These are phyloP conservation scores for Oreochromis tanganicae DNA, from an alignment of 2,113 vertebrate species.

Conservation along the genomic window DNA sequence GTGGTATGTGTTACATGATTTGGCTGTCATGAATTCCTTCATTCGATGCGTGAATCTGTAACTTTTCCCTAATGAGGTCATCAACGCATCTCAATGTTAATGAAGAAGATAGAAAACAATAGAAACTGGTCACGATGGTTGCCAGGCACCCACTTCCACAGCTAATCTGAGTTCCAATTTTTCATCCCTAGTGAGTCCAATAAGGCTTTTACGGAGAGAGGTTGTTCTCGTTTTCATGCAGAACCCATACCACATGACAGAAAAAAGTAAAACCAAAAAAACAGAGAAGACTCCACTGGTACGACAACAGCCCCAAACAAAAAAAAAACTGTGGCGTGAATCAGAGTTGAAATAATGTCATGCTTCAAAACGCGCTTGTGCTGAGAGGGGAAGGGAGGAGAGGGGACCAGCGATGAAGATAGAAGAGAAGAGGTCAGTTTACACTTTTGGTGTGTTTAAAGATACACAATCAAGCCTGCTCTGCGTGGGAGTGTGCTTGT, in stretches of 20 bases:
- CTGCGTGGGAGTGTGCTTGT: background rate
- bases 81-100: slow-evolving; percentile 44
- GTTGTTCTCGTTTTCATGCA: slow-evolving; percentile 59
- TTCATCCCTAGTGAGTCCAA: background rate
- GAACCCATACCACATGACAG: slow-evolving; percentile 64
- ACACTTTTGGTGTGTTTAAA: background rate
- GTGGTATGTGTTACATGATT: slow-evolving; percentile 59
- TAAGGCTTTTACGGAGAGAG: slow-evolving; percentile 1
- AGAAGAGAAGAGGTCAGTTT: background rate
- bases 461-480: background rate
- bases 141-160: background rate
- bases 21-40: slow-evolving; percentile 4
- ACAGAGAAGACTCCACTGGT: slow-evolving; percentile 38
- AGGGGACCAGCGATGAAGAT: background rate
- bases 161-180: background rate
- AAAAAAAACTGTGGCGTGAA: slow-evolving; percentile 56
- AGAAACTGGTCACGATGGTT: slow-evolving; percentile 19
- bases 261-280: slow-evolving; percentile 38
- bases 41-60: slow-evolving; percentile 34
- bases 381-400: background rate
- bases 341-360: slow-evolving; percentile 65
- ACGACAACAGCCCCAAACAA: slow-evolving; percentile 39
- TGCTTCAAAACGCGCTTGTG: slow-evolving; percentile 67
- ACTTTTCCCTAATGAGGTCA: slow-evolving; percentile 24
- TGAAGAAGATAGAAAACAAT: slow-evolving; percentile 21